Evolutionary conservation across 1,140 invertebrate species (phyloP).

Genomic region (Physella acuta): DNA sequence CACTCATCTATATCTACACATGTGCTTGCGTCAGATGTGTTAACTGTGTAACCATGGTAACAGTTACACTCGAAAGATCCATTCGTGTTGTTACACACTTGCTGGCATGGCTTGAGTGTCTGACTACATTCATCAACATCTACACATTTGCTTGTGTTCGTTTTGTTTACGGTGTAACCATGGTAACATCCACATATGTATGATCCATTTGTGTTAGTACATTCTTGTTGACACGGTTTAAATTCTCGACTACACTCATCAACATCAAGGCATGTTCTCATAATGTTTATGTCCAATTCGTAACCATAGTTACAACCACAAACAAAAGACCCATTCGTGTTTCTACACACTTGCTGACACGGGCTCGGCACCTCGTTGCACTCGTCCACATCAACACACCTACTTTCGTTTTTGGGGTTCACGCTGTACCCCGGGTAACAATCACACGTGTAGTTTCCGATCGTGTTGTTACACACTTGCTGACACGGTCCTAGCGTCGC

Average conservation of each 20-base stretch:
- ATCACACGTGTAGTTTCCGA: background rate
- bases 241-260: background rate
- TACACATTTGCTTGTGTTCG: background rate
- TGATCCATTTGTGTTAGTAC: constrained; percentile 13
- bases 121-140: constrained; percentile 3
- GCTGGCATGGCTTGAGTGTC: background rate
- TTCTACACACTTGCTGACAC: background rate
- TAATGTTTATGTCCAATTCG: background rate
- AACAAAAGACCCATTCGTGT: background rate
- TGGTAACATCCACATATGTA: constrained; percentile 28
- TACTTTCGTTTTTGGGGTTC: background rate
- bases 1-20: background rate
- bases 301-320: background rate
- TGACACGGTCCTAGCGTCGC: background rate
- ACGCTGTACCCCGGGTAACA: background rate
- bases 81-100: background rate
- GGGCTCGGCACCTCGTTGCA: background rate
- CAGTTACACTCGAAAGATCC: background rate
- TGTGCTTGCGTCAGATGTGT: background rate
- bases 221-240: background rate
- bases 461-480: background rate
- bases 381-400: constrained; percentile 17
- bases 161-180: constrained; percentile 18
- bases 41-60: background rate
- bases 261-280: background rate